Evolutionary conservation across 2,888 invertebrate species (phyloP).

Genomic region (Phalera bucephala): DNA sequence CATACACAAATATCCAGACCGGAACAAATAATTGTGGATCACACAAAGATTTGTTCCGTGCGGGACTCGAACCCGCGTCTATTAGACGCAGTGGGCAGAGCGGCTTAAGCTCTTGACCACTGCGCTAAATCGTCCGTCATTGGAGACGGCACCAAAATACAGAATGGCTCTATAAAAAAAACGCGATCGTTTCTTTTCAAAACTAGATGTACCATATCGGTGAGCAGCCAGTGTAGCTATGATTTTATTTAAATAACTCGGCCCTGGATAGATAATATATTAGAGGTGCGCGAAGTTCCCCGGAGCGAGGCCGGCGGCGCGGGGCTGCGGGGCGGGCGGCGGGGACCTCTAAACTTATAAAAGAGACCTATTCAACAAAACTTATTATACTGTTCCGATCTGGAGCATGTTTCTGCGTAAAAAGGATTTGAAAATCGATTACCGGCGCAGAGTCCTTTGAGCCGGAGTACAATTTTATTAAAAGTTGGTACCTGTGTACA

Average conservation of each 20-base stretch:
- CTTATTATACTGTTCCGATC: neutral
- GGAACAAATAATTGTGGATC: no score
- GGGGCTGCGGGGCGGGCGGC: neutral
- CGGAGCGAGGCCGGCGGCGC: neutral
- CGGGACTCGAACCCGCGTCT: no score
- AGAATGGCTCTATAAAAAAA: no score
- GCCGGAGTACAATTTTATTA: no score
- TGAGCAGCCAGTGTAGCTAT: neutral
- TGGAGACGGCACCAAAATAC: no score
- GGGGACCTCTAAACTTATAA: neutral
- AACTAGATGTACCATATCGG: neutral
- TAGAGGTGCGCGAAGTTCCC: neutral
- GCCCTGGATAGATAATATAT: neutral
- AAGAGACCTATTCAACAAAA: constrained; percentile 1
- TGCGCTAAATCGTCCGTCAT: no score
- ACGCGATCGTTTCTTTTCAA: no score
- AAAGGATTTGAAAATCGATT: neutral
- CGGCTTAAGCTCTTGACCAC: no score
- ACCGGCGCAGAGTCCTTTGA: neutral
- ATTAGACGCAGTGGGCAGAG: no score
- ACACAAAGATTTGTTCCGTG: no score
- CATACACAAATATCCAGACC: no score
- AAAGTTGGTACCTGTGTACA: no score
- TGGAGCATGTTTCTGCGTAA: neutral
- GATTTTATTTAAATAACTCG: constrained; percentile 3